Evolutionary conservation across 2,888 invertebrate genomes (phyloP).

Genomic region (Diarsia mendica): DNA sequence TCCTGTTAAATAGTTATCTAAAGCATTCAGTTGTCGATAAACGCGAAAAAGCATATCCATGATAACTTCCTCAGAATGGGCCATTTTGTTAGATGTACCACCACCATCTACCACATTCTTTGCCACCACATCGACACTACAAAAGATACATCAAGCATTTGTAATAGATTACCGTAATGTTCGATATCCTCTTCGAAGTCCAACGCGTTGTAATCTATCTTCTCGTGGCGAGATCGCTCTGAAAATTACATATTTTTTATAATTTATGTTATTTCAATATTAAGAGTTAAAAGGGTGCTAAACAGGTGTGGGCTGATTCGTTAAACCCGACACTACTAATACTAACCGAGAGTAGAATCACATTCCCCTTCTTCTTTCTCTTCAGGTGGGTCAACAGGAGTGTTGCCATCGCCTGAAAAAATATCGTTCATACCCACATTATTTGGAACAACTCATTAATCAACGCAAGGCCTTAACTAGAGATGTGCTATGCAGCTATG

Average conservation of each 20-base stretch:
- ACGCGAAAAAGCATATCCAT: neutral
- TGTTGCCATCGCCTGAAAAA: slow-evolving; percentile 78
- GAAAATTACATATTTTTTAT: slow-evolving; percentile 44
- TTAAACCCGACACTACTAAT: neutral
- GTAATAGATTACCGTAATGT: slow-evolving; percentile 80
- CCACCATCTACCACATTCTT: neutral
- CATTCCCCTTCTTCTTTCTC: slow-evolving; percentile 88
- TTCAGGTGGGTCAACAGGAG: slow-evolving; percentile 75
- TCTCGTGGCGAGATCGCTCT: slow-evolving; percentile 83
- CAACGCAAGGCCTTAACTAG: too few species aligned
- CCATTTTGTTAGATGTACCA: neutral
- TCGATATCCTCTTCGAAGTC: slow-evolving; percentile 93
- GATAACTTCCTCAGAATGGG: neutral
- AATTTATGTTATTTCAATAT: neutral
- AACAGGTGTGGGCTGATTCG: neutral
- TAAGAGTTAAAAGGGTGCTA: neutral
- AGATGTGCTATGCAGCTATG: too few species aligned
- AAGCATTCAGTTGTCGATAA: too few species aligned
- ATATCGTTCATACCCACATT: too few species aligned
- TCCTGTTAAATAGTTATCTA: too few species aligned
- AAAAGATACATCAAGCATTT: neutral
- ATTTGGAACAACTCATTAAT: too few species aligned
- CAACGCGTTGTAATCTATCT: slow-evolving; percentile 93
- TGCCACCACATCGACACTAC: neutral
- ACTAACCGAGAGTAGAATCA: slow-evolving; percentile 83